Percentiles rank a stretch among this genome's conserved stretches.
Conservation (phyloP, 35 echinoderm and acorn worm species). For the Lytechinus variegatus region DNA sequence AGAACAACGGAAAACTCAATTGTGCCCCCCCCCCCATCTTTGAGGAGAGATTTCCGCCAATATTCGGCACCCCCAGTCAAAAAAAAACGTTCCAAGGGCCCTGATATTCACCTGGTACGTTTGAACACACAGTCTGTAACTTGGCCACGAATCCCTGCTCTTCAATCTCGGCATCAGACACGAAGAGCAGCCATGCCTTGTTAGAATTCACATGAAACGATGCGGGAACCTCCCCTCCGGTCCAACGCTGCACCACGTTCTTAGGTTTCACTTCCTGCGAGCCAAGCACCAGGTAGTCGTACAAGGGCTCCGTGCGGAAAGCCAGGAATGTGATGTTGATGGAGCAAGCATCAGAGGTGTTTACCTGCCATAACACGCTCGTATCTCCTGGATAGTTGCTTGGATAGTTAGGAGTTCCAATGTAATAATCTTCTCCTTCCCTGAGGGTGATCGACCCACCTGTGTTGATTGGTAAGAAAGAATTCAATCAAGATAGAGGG, state of each 20-base stretch:
- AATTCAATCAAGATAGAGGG: background rate
- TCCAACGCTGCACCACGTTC: background rate
- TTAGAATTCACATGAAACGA: background rate
- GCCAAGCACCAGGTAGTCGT: background rate
- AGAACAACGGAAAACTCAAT: no score
- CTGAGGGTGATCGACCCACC: background rate
- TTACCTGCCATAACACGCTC: background rate
- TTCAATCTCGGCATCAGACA: background rate
- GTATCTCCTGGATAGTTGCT: background rate
- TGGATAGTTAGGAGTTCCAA: background rate
- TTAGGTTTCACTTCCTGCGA: background rate
- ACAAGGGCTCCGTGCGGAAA: background rate
- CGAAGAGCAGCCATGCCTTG: background rate
- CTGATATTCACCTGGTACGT: background rate
- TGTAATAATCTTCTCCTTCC: background rate
- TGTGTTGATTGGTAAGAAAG: background rate
- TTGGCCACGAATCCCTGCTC: background rate
- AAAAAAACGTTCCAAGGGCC: background rate
- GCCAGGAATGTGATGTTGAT: background rate
- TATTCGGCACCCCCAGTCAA: no score
- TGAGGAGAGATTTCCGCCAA: no score
- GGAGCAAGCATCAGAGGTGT: background rate
- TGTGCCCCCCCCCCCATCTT: no score
- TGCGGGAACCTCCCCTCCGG: background rate
- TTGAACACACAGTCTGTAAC: background rate